phyloP scores from a whole-genome alignment of 2,888 invertebrate genomes.

The Cheilosia pagana region DNA sequence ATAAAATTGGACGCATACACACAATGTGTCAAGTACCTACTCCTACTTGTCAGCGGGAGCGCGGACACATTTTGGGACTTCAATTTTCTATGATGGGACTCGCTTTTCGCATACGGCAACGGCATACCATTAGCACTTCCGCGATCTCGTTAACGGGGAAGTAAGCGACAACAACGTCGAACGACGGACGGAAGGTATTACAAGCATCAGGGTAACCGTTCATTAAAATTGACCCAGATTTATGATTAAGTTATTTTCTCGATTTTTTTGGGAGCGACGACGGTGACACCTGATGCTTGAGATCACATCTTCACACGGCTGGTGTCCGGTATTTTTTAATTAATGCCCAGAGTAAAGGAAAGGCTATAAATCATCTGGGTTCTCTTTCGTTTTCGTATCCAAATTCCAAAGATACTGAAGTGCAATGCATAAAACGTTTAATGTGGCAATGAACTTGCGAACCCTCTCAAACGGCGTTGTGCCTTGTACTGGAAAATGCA shows the following conservation, averaged over 20 bases:
- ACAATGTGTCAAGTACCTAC: not conserved
- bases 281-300: slow-evolving; percentile 51
- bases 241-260: slow-evolving; percentile 25
- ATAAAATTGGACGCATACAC: not conserved
- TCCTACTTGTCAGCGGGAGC: slow-evolving; percentile 1
- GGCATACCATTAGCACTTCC: slow-evolving; percentile 28
- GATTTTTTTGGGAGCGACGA: slow-evolving; percentile 36
- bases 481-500: slow-evolving; percentile 31
- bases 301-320: slow-evolving; percentile 27
- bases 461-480: slow-evolving; percentile 21
- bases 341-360: slow-evolving; percentile 20
- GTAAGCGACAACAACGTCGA: slow-evolving; percentile 1
- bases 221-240: slow-evolving; percentile 66
- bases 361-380: slow-evolving; percentile 33
- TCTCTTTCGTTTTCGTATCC: slow-evolving; percentile 4
- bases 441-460: slow-evolving; percentile 66
- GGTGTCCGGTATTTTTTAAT: slow-evolving; percentile 31
- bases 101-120: slow-evolving; percentile 4
- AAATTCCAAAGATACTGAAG: slow-evolving; percentile 10
- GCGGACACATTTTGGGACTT: slow-evolving; percentile 23
- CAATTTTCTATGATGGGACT: slow-evolving; percentile 31
- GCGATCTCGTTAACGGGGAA: slow-evolving; percentile 31
- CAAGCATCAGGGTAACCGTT: slow-evolving; percentile 38
- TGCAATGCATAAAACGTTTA: slow-evolving; percentile 51
- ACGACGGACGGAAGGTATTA: slow-evolving; percentile 25